Evolutionary conservation across 1,140 invertebrate genomes (phyloP).

Genomic region (Macrosteles quadrilineatus): DNA sequence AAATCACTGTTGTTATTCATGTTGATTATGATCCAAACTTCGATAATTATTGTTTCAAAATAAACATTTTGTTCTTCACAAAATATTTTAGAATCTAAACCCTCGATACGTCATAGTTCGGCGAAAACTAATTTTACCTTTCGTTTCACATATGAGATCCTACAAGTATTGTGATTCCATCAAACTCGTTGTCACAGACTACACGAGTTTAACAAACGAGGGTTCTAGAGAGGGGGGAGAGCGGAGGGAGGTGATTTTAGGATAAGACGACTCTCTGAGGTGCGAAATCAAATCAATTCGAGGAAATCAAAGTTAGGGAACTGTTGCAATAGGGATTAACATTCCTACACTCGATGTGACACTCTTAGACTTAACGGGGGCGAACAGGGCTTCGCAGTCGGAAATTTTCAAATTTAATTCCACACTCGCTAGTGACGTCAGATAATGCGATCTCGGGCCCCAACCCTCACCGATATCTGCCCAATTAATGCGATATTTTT

Average conservation of each 20-base stretch:
- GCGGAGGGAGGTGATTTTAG: background rate
- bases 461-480: background rate
- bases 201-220: no score
- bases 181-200: no score
- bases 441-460: background rate
- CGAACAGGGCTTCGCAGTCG: background rate
- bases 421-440: background rate
- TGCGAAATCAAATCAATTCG: slow-evolving; percentile 23
- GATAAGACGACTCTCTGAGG: background rate
- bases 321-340: slow-evolving; percentile 6
- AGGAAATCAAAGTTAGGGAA: slow-evolving; percentile 17
- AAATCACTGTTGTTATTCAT: no score
- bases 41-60: no score
- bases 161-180: no score
- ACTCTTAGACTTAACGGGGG: background rate
- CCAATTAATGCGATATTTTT: slow-evolving; percentile 22
- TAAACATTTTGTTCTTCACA: no score
- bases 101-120: no score
- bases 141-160: no score
- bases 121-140: no score
- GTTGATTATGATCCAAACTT: no score
- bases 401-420: background rate
- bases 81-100: no score
- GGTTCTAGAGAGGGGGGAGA: background rate
- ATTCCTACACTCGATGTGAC: background rate